phyloP scores from a whole-genome alignment of 1,140 invertebrate species.

The Halyomorpha halys region DNA sequence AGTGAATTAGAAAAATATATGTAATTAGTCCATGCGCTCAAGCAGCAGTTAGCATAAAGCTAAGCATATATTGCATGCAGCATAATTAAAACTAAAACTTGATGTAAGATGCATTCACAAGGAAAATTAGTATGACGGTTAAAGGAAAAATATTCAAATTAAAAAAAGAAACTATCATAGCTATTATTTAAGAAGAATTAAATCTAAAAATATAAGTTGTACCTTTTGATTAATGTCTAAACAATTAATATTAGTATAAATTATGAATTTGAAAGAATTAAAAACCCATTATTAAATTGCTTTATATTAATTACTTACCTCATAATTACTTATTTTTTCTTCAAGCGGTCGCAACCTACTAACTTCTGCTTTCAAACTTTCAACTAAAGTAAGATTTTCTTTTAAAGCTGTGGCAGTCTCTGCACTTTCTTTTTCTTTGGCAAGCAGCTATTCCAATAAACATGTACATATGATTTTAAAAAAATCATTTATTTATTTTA shows the following conservation, averaged over 20 bases:
- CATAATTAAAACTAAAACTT: conserved; percentile 20
- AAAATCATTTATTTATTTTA: not conserved
- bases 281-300: not conserved
- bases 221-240: too few species aligned
- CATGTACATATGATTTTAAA: not conserved
- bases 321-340: conserved; percentile 50
- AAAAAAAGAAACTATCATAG: too few species aligned
- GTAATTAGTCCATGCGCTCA: conserved; percentile 2
- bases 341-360: conserved; percentile 49
- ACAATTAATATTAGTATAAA: too few species aligned
- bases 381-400: conserved; percentile 43
- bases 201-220: too few species aligned
- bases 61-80: conserved; percentile 8
- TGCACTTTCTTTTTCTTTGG: conserved; percentile 44
- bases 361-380: conserved; percentile 49
- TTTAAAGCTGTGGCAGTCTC: conserved; percentile 42
- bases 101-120: too few species aligned
- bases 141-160: too few species aligned
- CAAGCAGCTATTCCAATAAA: conserved; percentile 36
- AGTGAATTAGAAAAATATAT: not conserved
- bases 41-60: conserved; percentile 7
- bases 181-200: too few species aligned
- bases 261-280: too few species aligned
- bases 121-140: too few species aligned
- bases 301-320: conserved; percentile 39